These are phyloP conservation scores for Tinea trinotella DNA, from an alignment of 2,888 invertebrate genomes.

Conservation along the genomic window DNA sequence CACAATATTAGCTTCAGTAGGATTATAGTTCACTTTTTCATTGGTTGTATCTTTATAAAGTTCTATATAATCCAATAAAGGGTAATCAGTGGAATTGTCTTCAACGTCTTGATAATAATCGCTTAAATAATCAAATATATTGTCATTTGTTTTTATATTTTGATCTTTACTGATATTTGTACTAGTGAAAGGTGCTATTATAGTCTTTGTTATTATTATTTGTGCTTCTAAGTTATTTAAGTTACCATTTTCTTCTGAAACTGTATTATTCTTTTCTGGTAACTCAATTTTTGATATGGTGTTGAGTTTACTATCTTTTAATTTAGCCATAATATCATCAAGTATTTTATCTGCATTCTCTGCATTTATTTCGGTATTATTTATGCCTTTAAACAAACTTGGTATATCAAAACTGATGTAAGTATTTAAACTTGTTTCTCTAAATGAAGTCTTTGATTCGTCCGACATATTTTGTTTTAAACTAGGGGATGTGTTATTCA, in stretches of 20 bases:
- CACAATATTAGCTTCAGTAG: slow-evolving; percentile 25
- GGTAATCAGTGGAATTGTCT: slow-evolving; percentile 51
- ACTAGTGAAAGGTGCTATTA: background rate
- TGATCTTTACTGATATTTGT: background rate
- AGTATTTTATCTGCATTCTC: background rate
- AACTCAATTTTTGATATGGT: background rate
- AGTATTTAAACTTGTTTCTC: too few relatives aligned
- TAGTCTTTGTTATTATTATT: background rate
- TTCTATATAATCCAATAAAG: slow-evolving; percentile 49
- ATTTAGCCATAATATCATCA: background rate
- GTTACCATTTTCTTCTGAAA: background rate
- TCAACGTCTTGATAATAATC: slow-evolving; percentile 32
- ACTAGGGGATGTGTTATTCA: too few relatives aligned
- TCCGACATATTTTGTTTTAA: too few relatives aligned
- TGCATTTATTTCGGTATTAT: background rate
- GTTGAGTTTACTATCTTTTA: background rate
- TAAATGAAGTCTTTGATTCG: too few relatives aligned
- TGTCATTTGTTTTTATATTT: background rate
- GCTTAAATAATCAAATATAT: background rate
- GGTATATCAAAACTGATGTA: too few relatives aligned
- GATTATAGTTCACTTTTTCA: slow-evolving; percentile 35
- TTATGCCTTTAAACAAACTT: background rate
- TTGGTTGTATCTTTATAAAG: slow-evolving; percentile 55
- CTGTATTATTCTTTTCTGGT: background rate
- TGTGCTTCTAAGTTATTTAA: background rate